Evolutionary conservation across 2,113 vertebrate genomes (phyloP).

Genomic region (Megalops atlanticus): DNA sequence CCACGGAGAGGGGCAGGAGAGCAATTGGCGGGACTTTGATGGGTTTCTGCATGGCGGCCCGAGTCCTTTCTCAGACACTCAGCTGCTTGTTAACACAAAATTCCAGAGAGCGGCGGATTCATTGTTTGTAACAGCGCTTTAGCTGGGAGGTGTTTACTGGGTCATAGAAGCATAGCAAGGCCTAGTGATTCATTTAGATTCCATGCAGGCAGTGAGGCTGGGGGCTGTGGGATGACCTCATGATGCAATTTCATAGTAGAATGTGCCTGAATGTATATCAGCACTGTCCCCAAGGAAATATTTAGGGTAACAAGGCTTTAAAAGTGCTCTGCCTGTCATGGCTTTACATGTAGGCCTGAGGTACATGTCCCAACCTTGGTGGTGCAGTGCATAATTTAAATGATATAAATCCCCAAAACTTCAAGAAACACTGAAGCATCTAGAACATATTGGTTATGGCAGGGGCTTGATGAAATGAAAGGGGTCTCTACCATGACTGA

Average conservation of each 20-base stretch:
- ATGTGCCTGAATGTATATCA: no score
- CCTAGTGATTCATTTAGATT: no score
- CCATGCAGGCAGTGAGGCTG: no score
- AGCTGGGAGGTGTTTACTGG: slow-evolving; percentile 8
- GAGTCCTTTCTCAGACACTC: not conserved
- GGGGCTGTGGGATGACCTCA: no score
- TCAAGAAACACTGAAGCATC: no score
- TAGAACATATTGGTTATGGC: no score
- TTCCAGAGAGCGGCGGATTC: slow-evolving; percentile 9
- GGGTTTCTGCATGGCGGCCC: not conserved
- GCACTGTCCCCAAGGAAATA: not conserved
- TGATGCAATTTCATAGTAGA: not conserved
- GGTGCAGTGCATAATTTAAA: not conserved
- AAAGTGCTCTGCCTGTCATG: not conserved
- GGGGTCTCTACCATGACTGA: no score
- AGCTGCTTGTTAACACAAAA: slow-evolving; percentile 23
- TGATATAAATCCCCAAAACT: no score
- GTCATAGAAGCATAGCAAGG: not conserved
- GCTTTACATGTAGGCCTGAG: not conserved
- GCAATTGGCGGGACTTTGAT: slow-evolving; percentile 39
- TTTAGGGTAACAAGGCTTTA: not conserved
- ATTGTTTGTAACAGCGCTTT: slow-evolving; percentile 3
- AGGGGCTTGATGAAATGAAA: no score
- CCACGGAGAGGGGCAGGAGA: slow-evolving; percentile 20
- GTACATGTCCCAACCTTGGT: not conserved